A percentile compares a stretch with the other conserved stretches of the same genome.
These are phyloP conservation scores for Lasioglossum calceatum DNA, from an alignment of 2,888 invertebrate species.

Conservation along the genomic window DNA sequence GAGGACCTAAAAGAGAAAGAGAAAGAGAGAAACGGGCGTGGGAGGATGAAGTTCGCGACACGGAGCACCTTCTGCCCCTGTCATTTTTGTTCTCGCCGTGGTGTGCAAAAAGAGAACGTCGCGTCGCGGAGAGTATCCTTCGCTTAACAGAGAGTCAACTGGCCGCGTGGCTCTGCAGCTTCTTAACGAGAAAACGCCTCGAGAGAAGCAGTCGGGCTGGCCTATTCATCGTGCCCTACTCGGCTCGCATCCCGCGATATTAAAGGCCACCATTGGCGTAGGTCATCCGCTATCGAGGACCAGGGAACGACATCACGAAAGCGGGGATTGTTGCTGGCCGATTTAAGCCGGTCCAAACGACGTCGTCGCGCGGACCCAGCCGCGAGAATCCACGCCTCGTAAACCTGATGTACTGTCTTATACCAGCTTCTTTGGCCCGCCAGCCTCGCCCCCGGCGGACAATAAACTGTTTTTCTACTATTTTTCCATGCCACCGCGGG, in stretches of 20 bases:
- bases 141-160: slow-evolving; percentile 53
- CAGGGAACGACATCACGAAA: slow-evolving; percentile 8
- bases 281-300: slow-evolving; percentile 40
- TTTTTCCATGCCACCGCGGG: neutral
- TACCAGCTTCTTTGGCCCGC: neutral
- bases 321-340: slow-evolving; percentile 19
- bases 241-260: slow-evolving; percentile 23
- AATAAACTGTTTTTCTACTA: slow-evolving; percentile 15
- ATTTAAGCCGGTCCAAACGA: slow-evolving; percentile 15
- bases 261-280: slow-evolving; percentile 42
- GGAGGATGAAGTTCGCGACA: neutral
- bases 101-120: neutral
- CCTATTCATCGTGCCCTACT: slow-evolving; percentile 56
- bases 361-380: neutral
- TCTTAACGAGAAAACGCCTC: slow-evolving; percentile 65
- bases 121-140: slow-evolving; percentile 26
- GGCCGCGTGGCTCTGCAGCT: slow-evolving; percentile 36
- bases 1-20: neutral
- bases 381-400: slow-evolving; percentile 34
- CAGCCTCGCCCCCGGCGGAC: neutral
- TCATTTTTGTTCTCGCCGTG: slow-evolving; percentile 16
- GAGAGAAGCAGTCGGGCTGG: slow-evolving; percentile 17
- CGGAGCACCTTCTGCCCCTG: slow-evolving; percentile 14
- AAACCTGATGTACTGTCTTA: slow-evolving; percentile 38
- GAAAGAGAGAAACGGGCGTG: neutral